Base-by-base conservation (phyloP, 2,797 vertebrate species). In the Enteromius paludinosus region DNA sequence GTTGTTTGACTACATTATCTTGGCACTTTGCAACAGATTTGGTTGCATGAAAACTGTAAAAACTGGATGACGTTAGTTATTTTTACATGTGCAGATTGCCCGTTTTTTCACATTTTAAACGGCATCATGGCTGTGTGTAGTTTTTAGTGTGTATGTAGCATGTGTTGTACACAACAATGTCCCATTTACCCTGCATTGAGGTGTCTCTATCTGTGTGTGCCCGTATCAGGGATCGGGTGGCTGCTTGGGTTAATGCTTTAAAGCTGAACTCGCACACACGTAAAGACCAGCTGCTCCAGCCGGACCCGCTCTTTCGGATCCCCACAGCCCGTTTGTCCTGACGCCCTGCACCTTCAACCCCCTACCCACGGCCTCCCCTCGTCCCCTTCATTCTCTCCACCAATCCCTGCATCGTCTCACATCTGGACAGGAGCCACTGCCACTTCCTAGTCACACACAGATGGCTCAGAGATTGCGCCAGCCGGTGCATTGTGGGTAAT, bases 371-470 rank as follows among this genome's bases (percentile, higher is more conserved):
- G 18, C 35, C 30, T 43, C 41, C 61, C 14, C 78, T 64, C 38
- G 11, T 41, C 71, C 62, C 64, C 33, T 73, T 70, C 33, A 62
- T 17, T 73, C 62, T 54, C 62, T 68, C 25, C 65, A 68, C 71
- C 38, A 28, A 49, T 68, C 81, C 59, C 77, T 83, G 80, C 52
- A 82, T 89, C 87, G 94, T 94, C 93, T 95, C 95, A 96, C 95
- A 97, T 96, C 94, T 97, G 96, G 96, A 95, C 94, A 93, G 87
- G 93, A 93, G 95, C 90, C 88, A 92, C 91, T 90, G 41, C 90
- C 93, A 86, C 64, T 93, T 88, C 92, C 91, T 89, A 52, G 89
- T 92, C 92, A 90, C 90, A 87, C 84, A 85, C 87, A 87, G 88
- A 88, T 87, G 88, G 85, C 83, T 81, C 38, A 71, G 91, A 90